A percentile compares a stretch with the other conserved stretches of the same genome.
These are phyloP conservation scores for Caradrina kadenii DNA, from an alignment of 2,888 invertebrate genomes.

Conservation along the genomic window DNA sequence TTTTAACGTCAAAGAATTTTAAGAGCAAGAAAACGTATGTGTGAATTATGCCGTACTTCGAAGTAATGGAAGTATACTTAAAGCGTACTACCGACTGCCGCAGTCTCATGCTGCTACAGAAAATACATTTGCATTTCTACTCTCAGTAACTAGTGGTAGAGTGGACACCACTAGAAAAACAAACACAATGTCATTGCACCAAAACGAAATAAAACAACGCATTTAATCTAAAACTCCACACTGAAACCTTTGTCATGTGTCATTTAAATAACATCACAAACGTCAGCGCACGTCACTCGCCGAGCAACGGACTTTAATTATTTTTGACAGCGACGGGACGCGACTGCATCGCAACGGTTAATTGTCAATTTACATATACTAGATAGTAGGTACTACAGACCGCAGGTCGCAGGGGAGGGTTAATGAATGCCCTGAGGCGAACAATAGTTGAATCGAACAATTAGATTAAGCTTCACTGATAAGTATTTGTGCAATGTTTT, in stretches of 20 bases:
- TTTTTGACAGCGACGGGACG: constrained; percentile 45
- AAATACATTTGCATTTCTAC: constrained; percentile 9
- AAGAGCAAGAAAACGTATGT: constrained; percentile 4
- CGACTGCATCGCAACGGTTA: constrained; percentile 51
- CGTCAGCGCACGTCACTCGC: constrained; percentile 39
- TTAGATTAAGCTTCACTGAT: constrained; percentile 39
- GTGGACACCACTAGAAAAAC: background rate
- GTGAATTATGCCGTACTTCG: constrained; percentile 17
- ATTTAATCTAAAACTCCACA: background rate
- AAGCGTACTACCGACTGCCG: background rate
- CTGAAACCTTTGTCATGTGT: constrained; percentile 16
- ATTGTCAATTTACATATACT: constrained; percentile 70
- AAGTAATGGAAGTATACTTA: constrained; percentile 6
- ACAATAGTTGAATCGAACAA: constrained; percentile 45
- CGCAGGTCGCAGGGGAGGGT: constrained; percentile 37
- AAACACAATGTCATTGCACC: background rate
- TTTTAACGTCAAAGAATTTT: constrained; percentile 2
- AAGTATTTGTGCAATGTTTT: constrained; percentile 32
- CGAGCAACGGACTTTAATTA: constrained; percentile 45
- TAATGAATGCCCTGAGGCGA: constrained; percentile 48
- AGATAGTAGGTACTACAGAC: constrained; percentile 46
- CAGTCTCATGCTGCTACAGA: background rate
- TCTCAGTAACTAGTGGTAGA: background rate
- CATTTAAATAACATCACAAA: constrained; percentile 41
- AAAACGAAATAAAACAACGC: background rate